Evolutionary conservation across 1,140 invertebrate species (phyloP).

Genomic region (Lordiphosa collinella): DNA sequence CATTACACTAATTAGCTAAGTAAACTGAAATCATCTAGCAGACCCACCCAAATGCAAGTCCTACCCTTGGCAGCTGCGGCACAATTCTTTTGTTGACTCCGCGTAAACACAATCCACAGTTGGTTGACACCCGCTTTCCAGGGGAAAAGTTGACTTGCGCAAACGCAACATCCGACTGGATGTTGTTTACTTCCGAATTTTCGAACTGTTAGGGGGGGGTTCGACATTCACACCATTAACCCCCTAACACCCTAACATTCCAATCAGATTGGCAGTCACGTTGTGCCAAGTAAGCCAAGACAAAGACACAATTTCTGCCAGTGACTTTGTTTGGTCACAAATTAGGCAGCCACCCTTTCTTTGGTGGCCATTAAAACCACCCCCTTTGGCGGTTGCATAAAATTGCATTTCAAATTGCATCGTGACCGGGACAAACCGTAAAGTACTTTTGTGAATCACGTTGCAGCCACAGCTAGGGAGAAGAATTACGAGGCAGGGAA

Average conservation of each 20-base stretch:
- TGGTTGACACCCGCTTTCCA: conserved; percentile 56
- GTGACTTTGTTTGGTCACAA: conserved; percentile 22
- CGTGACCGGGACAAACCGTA: conserved; percentile 67
- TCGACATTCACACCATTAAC: conserved; percentile 42
- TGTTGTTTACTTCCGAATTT: conserved; percentile 64
- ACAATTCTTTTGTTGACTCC: conserved; percentile 39
- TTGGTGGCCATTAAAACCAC: conserved; percentile 21
- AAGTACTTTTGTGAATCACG: conserved; percentile 55
- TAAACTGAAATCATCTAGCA: conserved; percentile 38
- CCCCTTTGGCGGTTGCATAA: conserved; percentile 51
- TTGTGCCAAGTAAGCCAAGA: conserved; percentile 52
- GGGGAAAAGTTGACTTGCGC: conserved; percentile 21
- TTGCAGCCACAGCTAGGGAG: conserved; percentile 32
- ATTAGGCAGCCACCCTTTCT: conserved; percentile 24
- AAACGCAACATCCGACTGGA: conserved; percentile 43
- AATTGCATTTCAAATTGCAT: conserved; percentile 71
- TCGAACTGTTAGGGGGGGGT: conserved; percentile 29
- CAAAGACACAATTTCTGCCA: conserved; percentile 36
- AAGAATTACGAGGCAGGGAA: conserved; percentile 1
- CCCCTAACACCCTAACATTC: conserved; percentile 13
- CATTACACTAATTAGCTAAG: conserved; percentile 62
- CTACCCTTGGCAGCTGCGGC: conserved; percentile 5
- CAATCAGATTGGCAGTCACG: conserved; percentile 55
- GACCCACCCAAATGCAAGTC: conserved; percentile 32
- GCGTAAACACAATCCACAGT: conserved; percentile 68